Conservation (phyloP, 2,113 vertebrate genomes). For the Corynorhinus townsendii region DNA sequence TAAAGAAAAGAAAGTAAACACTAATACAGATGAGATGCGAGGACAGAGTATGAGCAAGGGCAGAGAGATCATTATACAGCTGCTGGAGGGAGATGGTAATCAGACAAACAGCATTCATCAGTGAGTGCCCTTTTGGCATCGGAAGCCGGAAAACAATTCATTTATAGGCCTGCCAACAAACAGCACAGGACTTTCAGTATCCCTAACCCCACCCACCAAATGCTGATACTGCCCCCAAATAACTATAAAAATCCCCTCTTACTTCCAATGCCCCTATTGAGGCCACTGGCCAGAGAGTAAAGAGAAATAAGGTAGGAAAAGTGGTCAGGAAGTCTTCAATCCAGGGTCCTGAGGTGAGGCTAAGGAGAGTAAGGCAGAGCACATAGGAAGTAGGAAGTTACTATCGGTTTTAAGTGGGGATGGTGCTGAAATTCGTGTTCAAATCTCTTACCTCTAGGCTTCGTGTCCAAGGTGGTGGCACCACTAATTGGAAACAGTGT, state of each 20-base stretch:
- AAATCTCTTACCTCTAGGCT: neutral
- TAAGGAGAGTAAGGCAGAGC: neutral
- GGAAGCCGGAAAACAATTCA: neutral
- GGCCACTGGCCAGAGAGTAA: neutral
- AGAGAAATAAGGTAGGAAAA: neutral
- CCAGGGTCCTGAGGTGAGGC: neutral
- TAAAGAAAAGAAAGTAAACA: neutral
- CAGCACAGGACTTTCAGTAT: neutral
- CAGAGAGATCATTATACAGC: neutral
- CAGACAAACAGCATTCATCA: neutral
- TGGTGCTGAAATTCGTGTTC: neutral
- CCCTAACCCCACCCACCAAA: neutral
- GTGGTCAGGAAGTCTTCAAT: neutral
- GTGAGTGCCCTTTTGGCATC: neutral
- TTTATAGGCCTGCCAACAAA: neutral
- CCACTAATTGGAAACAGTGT: neutral
- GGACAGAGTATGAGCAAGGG: neutral
- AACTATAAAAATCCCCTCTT: neutral
- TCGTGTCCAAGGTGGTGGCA: neutral
- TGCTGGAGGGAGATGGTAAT: fast-evolving
- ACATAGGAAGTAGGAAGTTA: neutral
- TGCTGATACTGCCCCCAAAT: neutral
- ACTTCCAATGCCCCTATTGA: neutral
- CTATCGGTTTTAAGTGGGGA: neutral
- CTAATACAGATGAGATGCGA: neutral